These are phyloP conservation scores for Coreoperca whiteheadi DNA, from an alignment of 2,113 vertebrate genomes.

Conservation along the genomic window DNA sequence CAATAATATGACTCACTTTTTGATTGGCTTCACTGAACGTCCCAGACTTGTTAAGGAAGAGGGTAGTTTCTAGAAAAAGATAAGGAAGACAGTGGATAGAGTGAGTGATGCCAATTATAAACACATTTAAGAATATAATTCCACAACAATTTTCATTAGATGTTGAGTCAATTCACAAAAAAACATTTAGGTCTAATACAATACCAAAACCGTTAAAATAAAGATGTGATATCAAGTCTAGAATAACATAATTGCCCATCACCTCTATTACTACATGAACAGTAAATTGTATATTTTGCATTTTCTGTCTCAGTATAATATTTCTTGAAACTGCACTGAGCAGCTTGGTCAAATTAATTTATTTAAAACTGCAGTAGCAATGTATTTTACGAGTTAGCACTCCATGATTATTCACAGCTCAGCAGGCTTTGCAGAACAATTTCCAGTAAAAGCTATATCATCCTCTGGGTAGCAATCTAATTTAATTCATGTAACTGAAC, in stretches of 20 bases:
- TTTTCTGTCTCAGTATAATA: slow-evolving; percentile 13
- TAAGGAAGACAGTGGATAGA: not conserved
- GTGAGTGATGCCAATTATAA: not conserved
- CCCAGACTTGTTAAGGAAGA: not conserved
- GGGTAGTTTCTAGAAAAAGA: not conserved
- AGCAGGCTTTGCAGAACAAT: slow-evolving; percentile 25
- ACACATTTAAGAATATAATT: not conserved
- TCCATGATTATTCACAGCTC: slow-evolving; percentile 43
- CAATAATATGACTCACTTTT: not conserved
- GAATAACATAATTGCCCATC: slow-evolving; percentile 2
- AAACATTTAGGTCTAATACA: not conserved
- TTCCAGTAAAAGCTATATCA: slow-evolving; percentile 45
- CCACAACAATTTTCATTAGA: not conserved
- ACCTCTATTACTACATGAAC: not conserved
- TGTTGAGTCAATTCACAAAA: not conserved
- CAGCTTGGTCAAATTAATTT: slow-evolving; percentile 30
- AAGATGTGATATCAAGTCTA: not conserved
- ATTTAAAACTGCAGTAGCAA: slow-evolving; percentile 7
- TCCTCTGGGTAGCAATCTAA: slow-evolving; percentile 38
- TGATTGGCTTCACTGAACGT: not conserved
- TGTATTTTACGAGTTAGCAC: slow-evolving; percentile 11
- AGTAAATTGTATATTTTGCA: slow-evolving; percentile 26
- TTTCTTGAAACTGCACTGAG: not conserved
- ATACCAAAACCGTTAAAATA: not conserved
- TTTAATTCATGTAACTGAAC: slow-evolving; percentile 56